Conservation (phyloP, 2,888 invertebrate species). For the Ectemnius lituratus region DNA sequence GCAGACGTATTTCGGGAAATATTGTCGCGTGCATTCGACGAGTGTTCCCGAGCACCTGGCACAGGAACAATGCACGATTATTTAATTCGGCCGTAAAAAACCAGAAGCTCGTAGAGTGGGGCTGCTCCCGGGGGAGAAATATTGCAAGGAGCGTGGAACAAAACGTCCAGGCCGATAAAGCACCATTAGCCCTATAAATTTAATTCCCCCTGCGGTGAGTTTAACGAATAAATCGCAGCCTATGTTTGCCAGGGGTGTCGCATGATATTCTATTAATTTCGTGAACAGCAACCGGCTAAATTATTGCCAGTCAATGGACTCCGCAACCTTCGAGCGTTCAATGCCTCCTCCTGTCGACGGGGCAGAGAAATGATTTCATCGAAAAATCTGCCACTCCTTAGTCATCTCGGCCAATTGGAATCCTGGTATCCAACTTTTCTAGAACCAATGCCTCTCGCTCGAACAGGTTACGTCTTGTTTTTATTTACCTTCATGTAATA, state of each 20-base stretch:
- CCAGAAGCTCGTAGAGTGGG: background rate
- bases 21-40: too few relatives aligned
- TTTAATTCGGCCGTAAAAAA: constrained; percentile 27
- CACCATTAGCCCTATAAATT: constrained; percentile 45
- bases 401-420: background rate
- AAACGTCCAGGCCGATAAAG: constrained; percentile 31
- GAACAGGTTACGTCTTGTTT: too few relatives aligned
- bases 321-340: background rate
- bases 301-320: constrained; percentile 49
- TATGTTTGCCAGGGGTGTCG: background rate
- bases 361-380: background rate
- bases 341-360: constrained; percentile 20
- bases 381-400: background rate
- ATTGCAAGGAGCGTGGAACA: constrained; percentile 13
- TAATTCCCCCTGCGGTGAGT: constrained; percentile 35
- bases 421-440: too few relatives aligned
- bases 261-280: constrained; percentile 60
- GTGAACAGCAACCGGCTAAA: constrained; percentile 45
- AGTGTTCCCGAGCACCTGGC: too few relatives aligned
- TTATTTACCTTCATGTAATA: constrained; percentile 11
- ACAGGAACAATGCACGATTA: constrained; percentile 33
- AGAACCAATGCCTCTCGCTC: background rate
- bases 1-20: too few relatives aligned
- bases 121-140: background rate
- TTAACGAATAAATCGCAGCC: constrained; percentile 52